Percentiles rank a stretch among this genome's conserved stretches.
phyloP scores from a whole-genome alignment of 2,113 vertebrate genomes.

The chimpanzee (Pan troglodytes) region NHGRI_mPanTro3-v2.1_pri NC_072402.2:124240001-124240500 shows the following conservation, averaged over 20 bases:
- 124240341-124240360: neutral
- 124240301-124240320: constrained; percentile 29
- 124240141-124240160: neutral
- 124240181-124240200: neutral
- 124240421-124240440: neutral
- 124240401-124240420: neutral
- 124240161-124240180: neutral
- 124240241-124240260: neutral
- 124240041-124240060: constrained; percentile 96
- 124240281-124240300: neutral
- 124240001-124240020: constrained; percentile 90
- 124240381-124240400: neutral
- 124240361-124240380: neutral
- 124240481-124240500: neutral
- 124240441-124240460: neutral
- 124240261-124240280: neutral
- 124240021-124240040: constrained; percentile 97
- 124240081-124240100: constrained; percentile 81
- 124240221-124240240: neutral
- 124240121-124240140: neutral
- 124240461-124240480: neutral
- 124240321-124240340: constrained; percentile 43
- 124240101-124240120: neutral
- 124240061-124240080: constrained; percentile 90
- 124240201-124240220: neutral